Base-by-base conservation (phyloP, 1,140 invertebrate species). In the Drosophila sturtevanti region DNA sequence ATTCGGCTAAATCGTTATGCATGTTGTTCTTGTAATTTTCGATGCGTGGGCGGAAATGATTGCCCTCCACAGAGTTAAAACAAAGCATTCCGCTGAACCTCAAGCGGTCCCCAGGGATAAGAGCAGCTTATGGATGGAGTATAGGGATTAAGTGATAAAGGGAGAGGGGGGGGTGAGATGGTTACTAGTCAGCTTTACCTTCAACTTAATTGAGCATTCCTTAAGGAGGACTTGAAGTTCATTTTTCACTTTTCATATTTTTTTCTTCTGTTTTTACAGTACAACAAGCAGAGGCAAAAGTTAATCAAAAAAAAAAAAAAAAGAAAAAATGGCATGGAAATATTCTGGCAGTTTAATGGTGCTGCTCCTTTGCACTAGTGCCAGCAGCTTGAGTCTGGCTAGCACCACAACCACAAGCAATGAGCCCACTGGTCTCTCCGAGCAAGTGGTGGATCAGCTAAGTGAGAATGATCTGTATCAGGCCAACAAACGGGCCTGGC, bases 401-500 rank as follows among this genome's bases (percentile, higher is more conserved):
- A 72, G 58, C 16, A 63, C 60, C 31, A 55, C 41, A 9, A 24
- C 54, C n/a, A 14, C 67, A 52, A 77, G 68, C 24, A 64, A 77
- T 56, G 84, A 87, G 41, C 69, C 73, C 21, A 60, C 58, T 1
- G 84, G 82, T 0, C 69, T 89, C 11, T 66, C 77, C 37, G 85
- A 87, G 14, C 84, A 87, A 62, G 79, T 89, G 41, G 65, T 78
- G 24, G 84, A 89, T 1, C 84, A 89, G 51, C 70, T 89, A 0
- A 63, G 48, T 56, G 84, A 89, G 2, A 67, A 58, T 27, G 85
- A 89, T 27, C 68, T 82, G 22, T 87, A 87, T 34, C 62, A 60
- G 34, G 71, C 74, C 63, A 94, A 93, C 59, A 95, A 95, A 69
- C 91, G 94, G 4, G 93, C 92, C 21, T 95, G 94, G 94, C 93